Evolutionary conservation across 1,140 invertebrate genomes (phyloP).

Genomic region (Drosophila eugracilis): DNA sequence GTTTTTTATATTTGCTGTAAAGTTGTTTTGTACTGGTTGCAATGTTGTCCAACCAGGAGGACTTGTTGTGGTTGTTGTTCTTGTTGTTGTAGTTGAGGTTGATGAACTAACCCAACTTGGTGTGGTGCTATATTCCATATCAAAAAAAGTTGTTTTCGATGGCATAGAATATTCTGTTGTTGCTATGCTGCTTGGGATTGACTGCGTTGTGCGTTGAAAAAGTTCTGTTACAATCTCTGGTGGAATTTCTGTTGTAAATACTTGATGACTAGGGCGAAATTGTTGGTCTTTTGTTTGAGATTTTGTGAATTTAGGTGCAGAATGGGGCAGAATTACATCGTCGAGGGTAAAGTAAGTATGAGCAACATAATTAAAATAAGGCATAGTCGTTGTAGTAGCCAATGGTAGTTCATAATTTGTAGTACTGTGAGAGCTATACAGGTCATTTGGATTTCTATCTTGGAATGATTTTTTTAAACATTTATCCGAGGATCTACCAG

Average conservation of each 20-base stretch:
- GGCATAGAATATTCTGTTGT: constrained; percentile 8
- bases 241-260: constrained; percentile 25
- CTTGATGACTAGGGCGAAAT: constrained; percentile 6
- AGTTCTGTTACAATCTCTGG: constrained; percentile 6
- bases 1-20: neutral
- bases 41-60: constrained; percentile 23
- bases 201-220: constrained; percentile 1
- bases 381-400: constrained; percentile 43
- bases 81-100: constrained; percentile 19
- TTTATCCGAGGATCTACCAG: too few relatives aligned
- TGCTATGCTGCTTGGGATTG: constrained; percentile 12
- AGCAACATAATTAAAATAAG: constrained; percentile 43
- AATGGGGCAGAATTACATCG: constrained; percentile 44
- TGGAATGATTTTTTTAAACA: too few relatives aligned
- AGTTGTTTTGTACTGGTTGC: constrained; percentile 2
- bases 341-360: constrained; percentile 51
- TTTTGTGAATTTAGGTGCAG: constrained; percentile 8
- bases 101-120: constrained; percentile 18
- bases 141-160: constrained; percentile 2
- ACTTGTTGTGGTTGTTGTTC: constrained; percentile 1
- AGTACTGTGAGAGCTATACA: constrained; percentile 12
- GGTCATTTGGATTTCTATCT: constrained; percentile 19
- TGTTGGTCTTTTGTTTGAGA: constrained; percentile 5
- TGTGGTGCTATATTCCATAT: constrained; percentile 15
- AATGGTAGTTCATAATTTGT: constrained; percentile 14